Conservation (phyloP, 2,888 invertebrate species). For the Gari tellinella region DNA sequence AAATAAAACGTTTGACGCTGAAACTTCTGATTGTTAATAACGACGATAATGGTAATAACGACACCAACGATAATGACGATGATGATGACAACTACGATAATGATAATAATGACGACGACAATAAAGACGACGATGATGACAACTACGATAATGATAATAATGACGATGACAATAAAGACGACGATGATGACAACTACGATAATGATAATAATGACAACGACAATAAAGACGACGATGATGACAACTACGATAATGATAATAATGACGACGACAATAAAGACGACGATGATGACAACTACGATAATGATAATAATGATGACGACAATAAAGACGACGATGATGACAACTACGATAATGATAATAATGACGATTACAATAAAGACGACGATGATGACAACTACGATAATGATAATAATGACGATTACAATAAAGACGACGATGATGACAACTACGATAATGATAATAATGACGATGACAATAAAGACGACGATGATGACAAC, state of each 20-base stretch:
- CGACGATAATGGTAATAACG: too few species aligned
- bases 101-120: constrained; percentile 4
- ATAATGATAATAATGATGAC: constrained; percentile 5
- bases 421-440: background rate
- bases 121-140: constrained; percentile 1
- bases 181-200: background rate
- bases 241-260: constrained; percentile 5
- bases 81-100: constrained; percentile 2
- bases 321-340: background rate
- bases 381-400: constrained; percentile 1
- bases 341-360: too few species aligned
- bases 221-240: constrained; percentile 1
- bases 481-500: background rate
- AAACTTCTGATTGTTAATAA: too few species aligned
- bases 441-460: constrained; percentile 4
- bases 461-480: constrained; percentile 4
- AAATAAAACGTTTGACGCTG: too few species aligned
- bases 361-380: background rate
- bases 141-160: constrained; percentile 2
- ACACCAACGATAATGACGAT: background rate
- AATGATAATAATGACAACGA: constrained; percentile 1
- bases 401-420: constrained; percentile 8
- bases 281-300: background rate
- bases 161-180: background rate
- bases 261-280: background rate